Evolutionary conservation across 2,888 invertebrate species (phyloP).

Genomic region (Clepsis dumicolana): DNA sequence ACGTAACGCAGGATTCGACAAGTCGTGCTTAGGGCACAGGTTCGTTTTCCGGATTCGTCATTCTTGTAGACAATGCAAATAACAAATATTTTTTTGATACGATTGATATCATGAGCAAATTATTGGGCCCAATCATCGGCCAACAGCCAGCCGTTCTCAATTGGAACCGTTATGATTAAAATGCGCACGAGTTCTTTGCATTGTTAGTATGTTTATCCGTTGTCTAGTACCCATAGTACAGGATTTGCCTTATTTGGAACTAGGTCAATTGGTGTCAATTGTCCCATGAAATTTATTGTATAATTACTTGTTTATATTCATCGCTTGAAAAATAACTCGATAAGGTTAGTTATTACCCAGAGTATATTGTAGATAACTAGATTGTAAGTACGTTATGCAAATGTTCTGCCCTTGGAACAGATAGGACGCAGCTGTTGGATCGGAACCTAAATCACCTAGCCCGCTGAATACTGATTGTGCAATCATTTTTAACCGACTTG

Average conservation of each 20-base stretch:
- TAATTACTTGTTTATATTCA: too few species aligned
- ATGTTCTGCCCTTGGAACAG: constrained; percentile 28
- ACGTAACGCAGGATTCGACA: too few species aligned
- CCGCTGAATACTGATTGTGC: constrained; percentile 7
- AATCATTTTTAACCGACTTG: neutral
- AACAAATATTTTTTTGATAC: neutral
- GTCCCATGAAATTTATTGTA: too few species aligned
- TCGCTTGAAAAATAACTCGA: too few species aligned
- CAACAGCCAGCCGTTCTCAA: constrained; percentile 6
- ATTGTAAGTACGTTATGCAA: constrained; percentile 17
- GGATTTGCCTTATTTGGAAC: neutral
- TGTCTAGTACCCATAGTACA: neutral
- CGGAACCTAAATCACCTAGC: constrained; percentile 16
- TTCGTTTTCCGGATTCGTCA: too few species aligned
- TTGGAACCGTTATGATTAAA: neutral
- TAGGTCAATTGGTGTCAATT: too few species aligned
- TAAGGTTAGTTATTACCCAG: neutral
- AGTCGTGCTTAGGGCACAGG: too few species aligned
- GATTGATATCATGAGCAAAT: neutral
- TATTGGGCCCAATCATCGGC: neutral
- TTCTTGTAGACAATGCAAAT: neutral
- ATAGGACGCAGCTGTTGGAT: constrained; percentile 31
- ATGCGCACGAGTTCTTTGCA: constrained; percentile 7
- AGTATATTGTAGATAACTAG: neutral
- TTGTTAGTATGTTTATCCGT: neutral